Evolutionary conservation across 1,140 invertebrate species (phyloP).

Genomic region (Drosophila sturtevanti): DNA sequence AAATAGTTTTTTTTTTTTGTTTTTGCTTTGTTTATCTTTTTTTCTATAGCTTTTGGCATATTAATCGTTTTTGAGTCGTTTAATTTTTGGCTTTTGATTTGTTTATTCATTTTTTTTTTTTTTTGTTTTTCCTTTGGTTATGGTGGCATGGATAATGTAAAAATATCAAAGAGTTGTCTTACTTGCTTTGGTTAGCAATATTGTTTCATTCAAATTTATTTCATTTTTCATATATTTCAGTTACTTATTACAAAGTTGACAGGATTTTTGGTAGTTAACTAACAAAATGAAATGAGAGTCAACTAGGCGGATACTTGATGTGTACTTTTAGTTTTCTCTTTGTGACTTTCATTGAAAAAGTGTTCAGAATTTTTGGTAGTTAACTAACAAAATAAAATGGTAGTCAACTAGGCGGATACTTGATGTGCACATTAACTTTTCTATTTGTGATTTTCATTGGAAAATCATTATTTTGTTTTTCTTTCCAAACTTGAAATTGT

Average conservation of each 20-base stretch:
- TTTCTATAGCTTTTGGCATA: slow-evolving; percentile 11
- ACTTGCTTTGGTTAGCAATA: too few species aligned
- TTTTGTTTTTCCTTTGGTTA: too few species aligned
- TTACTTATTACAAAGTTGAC: too few species aligned
- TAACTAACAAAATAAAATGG: background rate
- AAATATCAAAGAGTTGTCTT: slow-evolving; percentile 1
- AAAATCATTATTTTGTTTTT: too few species aligned
- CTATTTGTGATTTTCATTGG: too few species aligned
- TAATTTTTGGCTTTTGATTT: slow-evolving; percentile 13
- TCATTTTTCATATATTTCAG: background rate
- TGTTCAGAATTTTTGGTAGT: too few species aligned
- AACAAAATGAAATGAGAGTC: background rate
- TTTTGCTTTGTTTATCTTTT: slow-evolving; percentile 23
- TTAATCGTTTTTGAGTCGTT: slow-evolving; percentile 21
- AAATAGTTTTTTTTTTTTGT: slow-evolving; percentile 50
- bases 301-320: background rate
- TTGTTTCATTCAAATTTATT: background rate
- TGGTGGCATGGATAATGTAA: slow-evolving; percentile 4
- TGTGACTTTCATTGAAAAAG: too few species aligned
- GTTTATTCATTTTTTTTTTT: slow-evolving; percentile 12
- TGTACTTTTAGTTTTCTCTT: too few species aligned
- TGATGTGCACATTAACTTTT: background rate
- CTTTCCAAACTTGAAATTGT: too few species aligned
- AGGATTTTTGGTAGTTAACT: background rate
- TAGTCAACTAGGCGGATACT: background rate